Evolutionary conservation across 2,888 invertebrate species (phyloP).

Genomic region (Agrotis exclamationis): DNA sequence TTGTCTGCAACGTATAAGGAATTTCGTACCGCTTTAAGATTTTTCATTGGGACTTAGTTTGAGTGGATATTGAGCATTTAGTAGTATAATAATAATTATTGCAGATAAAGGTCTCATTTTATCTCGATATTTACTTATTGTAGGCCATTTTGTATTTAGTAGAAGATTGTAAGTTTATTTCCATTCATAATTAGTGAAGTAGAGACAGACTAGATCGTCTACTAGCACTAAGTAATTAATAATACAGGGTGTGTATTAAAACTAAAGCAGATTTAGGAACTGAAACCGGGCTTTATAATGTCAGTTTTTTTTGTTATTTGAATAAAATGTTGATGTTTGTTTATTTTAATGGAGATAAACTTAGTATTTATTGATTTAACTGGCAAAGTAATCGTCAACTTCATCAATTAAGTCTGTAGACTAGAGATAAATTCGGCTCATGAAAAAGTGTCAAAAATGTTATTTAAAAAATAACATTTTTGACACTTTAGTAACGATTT

Average conservation of each 20-base stretch:
- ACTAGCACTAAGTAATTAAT: constrained; percentile 61
- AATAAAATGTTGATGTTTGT: background rate
- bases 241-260: constrained; percentile 50
- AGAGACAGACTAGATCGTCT: constrained; percentile 48
- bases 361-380: background rate
- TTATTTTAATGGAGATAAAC: background rate
- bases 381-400: background rate
- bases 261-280: constrained; percentile 18
- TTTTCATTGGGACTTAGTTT: background rate
- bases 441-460: too few relatives aligned
- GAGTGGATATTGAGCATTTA: background rate
- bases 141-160: background rate
- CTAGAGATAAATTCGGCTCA: too few relatives aligned
- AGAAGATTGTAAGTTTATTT: background rate
- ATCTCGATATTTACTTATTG: background rate
- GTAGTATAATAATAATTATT: background rate
- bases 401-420: background rate
- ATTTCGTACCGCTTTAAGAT: background rate
- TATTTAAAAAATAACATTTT: too few relatives aligned
- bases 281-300: background rate
- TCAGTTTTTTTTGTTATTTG: too few relatives aligned
- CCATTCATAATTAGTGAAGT: constrained; percentile 36
- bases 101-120: background rate
- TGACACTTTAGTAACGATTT: too few relatives aligned
- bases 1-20: background rate